Evolutionary conservation across 2,888 invertebrate species (phyloP), one percentile per base, ranked within the genome.

Genomic region (Agrilus mali): DNA sequence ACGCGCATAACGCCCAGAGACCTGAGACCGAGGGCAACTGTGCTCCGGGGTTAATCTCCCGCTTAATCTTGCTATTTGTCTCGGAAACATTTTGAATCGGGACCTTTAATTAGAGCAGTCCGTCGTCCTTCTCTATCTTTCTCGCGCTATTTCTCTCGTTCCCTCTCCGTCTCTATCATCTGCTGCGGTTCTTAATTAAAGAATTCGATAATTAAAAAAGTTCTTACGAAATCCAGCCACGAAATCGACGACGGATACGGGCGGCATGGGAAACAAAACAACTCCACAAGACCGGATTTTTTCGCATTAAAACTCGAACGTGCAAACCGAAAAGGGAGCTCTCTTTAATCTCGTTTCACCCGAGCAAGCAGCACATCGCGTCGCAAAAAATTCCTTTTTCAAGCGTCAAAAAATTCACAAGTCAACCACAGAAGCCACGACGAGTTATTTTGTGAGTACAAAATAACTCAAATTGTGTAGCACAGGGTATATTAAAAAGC

Each of bases 141-240:
- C 2, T 27, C 8, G 4, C 20, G 17, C 5, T 27, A 2, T 10
- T 2, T 27, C 2, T 27, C 8, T 20, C 20, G 17, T 17, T 20
- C 20, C 10, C 27, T 27, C 27, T 20, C 20, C 4, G 20, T 20
- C 6, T 27, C 27, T 10, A 27, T 27, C 27, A 4, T 27, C 27
- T 33, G 42, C 42, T 22, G 38, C 41, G 41, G 45, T 43, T 44
- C 45, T 48, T 48, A 50, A 50, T 50, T 49, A 50, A 50, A 39
- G 44, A 49, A 47, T 49, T 43, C 40, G 44, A 48, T 47, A 47
- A 47, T 47, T 48, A 46, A 48, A 48, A 48, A 48, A 48, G 42
- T 48, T 47, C 38, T 16, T 33, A 14, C 16, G 33, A 27, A 27
- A 27, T 27, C 27, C 27, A 20, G 37, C 34, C 39, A 46, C 44